Conservation (phyloP, 2,797 vertebrate genomes). For the Microhierax caerulescens region DNA sequence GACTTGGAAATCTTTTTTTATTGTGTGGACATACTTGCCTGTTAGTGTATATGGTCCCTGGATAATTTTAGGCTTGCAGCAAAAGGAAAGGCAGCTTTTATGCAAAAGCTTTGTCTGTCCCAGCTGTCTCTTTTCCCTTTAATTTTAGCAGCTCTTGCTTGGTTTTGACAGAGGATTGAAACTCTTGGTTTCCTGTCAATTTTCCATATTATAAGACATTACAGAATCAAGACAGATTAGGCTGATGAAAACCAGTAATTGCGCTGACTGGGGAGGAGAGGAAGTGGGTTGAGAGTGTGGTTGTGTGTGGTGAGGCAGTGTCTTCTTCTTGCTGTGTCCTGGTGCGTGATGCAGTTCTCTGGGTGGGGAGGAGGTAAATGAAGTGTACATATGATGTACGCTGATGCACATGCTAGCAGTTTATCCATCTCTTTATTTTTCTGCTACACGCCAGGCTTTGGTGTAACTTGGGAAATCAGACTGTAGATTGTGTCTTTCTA, state of each 20-base stretch:
- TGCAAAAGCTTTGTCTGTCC: background rate
- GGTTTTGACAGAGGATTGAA: background rate
- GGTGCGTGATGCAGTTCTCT: background rate
- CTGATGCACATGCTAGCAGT: accelerated
- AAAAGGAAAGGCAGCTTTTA: background rate
- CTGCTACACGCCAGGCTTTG: background rate
- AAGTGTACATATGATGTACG: too few relatives aligned
- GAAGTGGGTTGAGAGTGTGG: background rate
- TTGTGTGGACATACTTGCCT: background rate
- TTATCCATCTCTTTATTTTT: background rate
- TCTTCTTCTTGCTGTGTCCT: background rate
- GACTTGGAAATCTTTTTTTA: background rate
- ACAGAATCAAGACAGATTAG: background rate
- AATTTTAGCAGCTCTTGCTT: conserved; percentile 11
- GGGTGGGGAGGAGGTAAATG: background rate
- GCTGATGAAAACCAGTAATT: background rate
- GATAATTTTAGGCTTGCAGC: background rate
- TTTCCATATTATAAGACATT: background rate
- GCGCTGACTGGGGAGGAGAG: background rate
- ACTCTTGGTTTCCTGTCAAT: background rate
- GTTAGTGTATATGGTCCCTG: background rate
- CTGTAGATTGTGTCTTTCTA: background rate
- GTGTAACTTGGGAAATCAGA: background rate
- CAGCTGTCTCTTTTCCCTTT: background rate
- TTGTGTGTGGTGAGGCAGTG: accelerated